Evolutionary conservation across 1,140 invertebrate genomes (phyloP), one percentile per base, ranked within the genome.

Genomic region (Cyclargus thomasi): DNA sequence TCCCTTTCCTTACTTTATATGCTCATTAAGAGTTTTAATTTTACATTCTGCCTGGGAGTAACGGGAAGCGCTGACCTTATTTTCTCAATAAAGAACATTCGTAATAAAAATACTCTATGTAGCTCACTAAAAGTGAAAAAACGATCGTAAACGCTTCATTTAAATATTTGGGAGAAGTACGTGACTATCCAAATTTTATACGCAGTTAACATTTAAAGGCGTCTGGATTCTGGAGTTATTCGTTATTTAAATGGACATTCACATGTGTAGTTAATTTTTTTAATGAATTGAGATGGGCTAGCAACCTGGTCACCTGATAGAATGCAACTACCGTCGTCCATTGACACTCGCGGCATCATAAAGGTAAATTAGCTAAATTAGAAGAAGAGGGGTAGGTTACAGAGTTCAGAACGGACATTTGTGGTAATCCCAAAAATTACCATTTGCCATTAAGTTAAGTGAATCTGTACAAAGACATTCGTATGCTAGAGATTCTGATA

Each of bases 51-150:
- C 6, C 17, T 22, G 10, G 18, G 18, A 59, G 18, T 18, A n/a
- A 18, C 53, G 55, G 55, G 55, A 59, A 59, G 55, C 55, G 17
- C 55, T 21, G 55, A 59, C 55, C 55, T 59, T 59, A 59, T 59
- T 59, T 59, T 21, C 20, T 59, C 55, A 59, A 59, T 21, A 59
- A 59, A 59, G 55, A 11, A 21, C 55, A 20, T 59, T 59, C 17
- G 16, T 55, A 55, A 20, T 59, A 59, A 18, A 59, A 20, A 59
- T 59, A 59, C 53, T 6, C 18, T 55, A 55, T n/a, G 17, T 55
- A 20, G 53, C 18, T 7, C 18, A 10, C 7, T 2, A 17, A 0
- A 16, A 18, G 18, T 17, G 16, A 55, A 55, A 18, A 55, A 20
- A 55, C 16, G 53, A 17, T 55, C 6, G 18, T 55, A 55, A 55